phyloP scores from a whole-genome alignment of 2,113 vertebrate genomes.

The Thymallus thymallus region DNA sequence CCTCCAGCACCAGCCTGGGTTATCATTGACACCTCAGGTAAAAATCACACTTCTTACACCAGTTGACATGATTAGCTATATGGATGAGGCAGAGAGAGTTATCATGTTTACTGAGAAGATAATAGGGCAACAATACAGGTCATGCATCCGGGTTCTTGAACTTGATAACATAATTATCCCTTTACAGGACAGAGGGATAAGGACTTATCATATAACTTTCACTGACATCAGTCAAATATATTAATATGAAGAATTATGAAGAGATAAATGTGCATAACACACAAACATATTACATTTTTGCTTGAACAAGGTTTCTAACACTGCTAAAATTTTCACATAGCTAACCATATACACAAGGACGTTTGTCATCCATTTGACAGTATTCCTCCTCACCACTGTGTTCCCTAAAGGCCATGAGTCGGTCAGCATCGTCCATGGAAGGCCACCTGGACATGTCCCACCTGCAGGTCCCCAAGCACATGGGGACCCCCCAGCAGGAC shows the following conservation, averaged over 20 bases:
- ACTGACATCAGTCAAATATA: too few species aligned
- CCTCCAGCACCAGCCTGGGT: slow-evolving; percentile 87
- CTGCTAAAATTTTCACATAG: too few species aligned
- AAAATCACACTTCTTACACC: slow-evolving; percentile 15
- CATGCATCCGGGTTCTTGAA: neutral
- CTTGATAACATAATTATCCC: too few species aligned
- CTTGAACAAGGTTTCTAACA: too few species aligned
- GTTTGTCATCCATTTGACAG: neutral
- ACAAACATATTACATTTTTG: too few species aligned
- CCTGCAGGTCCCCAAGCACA: slow-evolving; percentile 86
- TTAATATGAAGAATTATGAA: too few species aligned
- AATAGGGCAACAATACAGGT: neutral
- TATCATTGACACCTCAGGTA: slow-evolving; percentile 91
- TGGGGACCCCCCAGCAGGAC: slow-evolving; percentile 77
- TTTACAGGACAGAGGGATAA: neutral
- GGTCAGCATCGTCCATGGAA: slow-evolving; percentile 84
- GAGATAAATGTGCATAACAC: too few species aligned
- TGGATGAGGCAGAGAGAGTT: too few species aligned
- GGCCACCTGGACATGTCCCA: slow-evolving; percentile 88
- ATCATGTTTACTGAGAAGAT: neutral
- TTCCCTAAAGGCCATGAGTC: slow-evolving; percentile 79
- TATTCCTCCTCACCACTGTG: neutral
- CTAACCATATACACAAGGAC: too few species aligned
- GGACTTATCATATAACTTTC: too few species aligned
- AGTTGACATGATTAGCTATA: neutral